Percentiles rank a stretch among this genome's conserved stretches.
These are phyloP conservation scores for Lutraria rhynchaena DNA, from an alignment of 1,140 invertebrate species.

Conservation along the genomic window DNA sequence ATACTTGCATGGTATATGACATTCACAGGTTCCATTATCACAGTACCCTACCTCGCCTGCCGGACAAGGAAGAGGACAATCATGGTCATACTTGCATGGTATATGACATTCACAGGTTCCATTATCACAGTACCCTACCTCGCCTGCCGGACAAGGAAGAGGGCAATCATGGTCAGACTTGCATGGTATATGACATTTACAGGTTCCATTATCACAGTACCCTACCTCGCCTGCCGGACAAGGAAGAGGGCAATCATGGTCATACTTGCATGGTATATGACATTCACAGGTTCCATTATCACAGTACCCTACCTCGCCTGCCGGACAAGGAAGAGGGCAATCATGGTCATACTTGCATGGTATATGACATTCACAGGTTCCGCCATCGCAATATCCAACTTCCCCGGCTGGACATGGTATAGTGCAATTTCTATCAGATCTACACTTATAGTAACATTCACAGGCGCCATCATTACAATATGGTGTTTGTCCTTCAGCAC, in stretches of 20 bases:
- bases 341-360: not conserved
- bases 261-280: not conserved
- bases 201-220: not conserved
- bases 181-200: not conserved
- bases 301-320: not conserved
- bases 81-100: not conserved
- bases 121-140: not conserved
- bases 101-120: constrained; percentile 14
- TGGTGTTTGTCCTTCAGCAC: not conserved
- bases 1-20: not conserved
- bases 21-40: not conserved
- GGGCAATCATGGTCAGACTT: not conserved
- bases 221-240: not conserved
- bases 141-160: not conserved
- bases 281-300: not conserved
- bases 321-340: not conserved
- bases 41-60: not conserved
- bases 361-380: not conserved
- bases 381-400: not conserved
- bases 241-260: constrained; percentile 3
- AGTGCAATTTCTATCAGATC: constrained; percentile 4
- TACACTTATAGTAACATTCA: not conserved
- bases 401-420: not conserved
- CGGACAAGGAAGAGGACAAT: not conserved
- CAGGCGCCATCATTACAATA: constrained; percentile 10